Percentiles rank a stretch among this genome's conserved stretches.
These are phyloP conservation scores for Campylomormyrus numenius DNA, from an alignment of 2,113 vertebrate genomes.

Conservation along the genomic window DNA sequence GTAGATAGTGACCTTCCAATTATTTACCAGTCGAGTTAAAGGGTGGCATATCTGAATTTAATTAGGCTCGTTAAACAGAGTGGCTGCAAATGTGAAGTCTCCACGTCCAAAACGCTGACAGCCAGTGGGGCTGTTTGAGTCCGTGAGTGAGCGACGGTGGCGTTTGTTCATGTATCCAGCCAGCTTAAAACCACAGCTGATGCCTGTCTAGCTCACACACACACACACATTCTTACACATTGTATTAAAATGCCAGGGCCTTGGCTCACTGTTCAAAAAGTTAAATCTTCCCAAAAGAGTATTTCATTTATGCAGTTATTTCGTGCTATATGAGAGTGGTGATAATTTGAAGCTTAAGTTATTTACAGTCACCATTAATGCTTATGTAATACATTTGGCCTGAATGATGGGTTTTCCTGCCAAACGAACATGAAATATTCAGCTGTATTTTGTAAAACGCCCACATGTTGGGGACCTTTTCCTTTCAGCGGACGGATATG, in stretches of 20 bases:
- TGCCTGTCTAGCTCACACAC: background rate
- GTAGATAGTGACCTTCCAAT: background rate
- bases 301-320: background rate
- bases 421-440: background rate
- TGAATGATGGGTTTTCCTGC: background rate
- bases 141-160: background rate
- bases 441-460: slow-evolving; percentile 2
- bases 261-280: background rate
- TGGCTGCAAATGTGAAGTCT: background rate
- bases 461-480: background rate
- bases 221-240: background rate
- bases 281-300: background rate
- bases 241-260: background rate
- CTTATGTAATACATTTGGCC: background rate
- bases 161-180: background rate
- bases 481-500: background rate
- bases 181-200: background rate
- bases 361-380: background rate
- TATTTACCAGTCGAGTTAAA: background rate
- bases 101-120: background rate
- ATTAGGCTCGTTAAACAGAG: slow-evolving; percentile 4
- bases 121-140: background rate
- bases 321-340: background rate
- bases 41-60: background rate
- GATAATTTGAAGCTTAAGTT: background rate